Base-by-base conservation (phyloP, 2,113 vertebrate genomes). In the Brachionichthys hirsutus region DNA sequence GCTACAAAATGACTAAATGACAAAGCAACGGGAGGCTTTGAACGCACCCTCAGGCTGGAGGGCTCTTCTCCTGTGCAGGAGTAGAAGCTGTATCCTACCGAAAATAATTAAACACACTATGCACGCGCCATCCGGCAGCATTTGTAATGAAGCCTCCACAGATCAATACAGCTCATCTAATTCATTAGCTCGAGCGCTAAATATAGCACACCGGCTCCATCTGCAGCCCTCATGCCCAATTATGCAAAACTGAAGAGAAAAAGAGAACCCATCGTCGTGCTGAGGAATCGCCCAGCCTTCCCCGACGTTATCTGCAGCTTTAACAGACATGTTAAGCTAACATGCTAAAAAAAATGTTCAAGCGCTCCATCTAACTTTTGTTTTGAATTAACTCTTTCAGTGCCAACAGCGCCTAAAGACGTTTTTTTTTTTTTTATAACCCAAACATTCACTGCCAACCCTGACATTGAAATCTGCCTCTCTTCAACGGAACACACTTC, bases 161-260 rank as follows among this genome's bases (percentile, higher is more conserved):
- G 79, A 89, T 89, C 82, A 81, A 89, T 87, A 85, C 40, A 59
- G 73, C 79, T 84, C 81, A 75, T 87, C 75, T 77, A 62, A 81
- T 85, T 85, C 75, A 85, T 86, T 88, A 86, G 67, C 60, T 44
- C 2, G 34, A 44, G 48, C 40, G 67, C 71, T 86, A 85, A 83
- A 85, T 74, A 72, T 85, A 88, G 58, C 74, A 22, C 17, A 0
- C 46, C 41, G 30, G 40, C 55, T 62, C 67, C 57, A 70, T 73
- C 53, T 52, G 56, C 72, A 79, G 72, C 66, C 50, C 58, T 58
- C 60, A 11, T 46, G 73, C 57, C 72, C 81, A 80, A 85, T 87
- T 84, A 83, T 80, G 81, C 62, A 81, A 85, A 76, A 82, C 67
- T 67, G 62, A 16, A 74, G 79, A 78, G 84, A 84, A 80, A 80